phyloP scores from a whole-genome alignment of 2,888 invertebrate species.

The Boloria selene region DNA sequence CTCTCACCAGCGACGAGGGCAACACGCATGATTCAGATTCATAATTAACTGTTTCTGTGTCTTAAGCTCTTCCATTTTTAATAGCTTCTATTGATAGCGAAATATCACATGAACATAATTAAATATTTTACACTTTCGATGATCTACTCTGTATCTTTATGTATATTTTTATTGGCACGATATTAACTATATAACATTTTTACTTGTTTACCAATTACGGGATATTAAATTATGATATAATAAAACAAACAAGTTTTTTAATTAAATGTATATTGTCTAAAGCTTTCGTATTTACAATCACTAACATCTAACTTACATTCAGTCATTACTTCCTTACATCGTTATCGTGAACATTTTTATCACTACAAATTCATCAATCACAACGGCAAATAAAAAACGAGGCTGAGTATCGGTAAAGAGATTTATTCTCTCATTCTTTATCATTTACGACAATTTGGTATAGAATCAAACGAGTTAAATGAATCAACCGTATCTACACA shows the following conservation, averaged over 20 bases:
- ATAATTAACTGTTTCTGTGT: slow-evolving; percentile 41
- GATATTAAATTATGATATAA: slow-evolving; percentile 31
- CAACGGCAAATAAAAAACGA: slow-evolving; percentile 77
- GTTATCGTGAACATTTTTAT: slow-evolving; percentile 80
- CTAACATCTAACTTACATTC: slow-evolving; percentile 77
- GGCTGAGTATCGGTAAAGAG: slow-evolving; percentile 77
- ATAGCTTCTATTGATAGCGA: not conserved
- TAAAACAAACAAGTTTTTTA: slow-evolving; percentile 61
- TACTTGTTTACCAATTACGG: not conserved
- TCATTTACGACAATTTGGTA: slow-evolving; percentile 65
- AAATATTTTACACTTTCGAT: slow-evolving; percentile 35
- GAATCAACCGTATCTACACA: slow-evolving; percentile 64
- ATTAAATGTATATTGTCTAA: slow-evolving; percentile 79
- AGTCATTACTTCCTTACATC: slow-evolving; percentile 77
- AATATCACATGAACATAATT: no score
- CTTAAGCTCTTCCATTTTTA: not conserved
- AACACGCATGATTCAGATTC: slow-evolving; percentile 72
- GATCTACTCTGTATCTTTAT: slow-evolving; percentile 3
- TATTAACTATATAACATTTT: not conserved
- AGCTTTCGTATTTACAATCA: slow-evolving; percentile 79
- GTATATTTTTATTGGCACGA: slow-evolving; percentile 13
- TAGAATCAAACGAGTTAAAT: slow-evolving; percentile 60
- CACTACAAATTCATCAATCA: slow-evolving; percentile 76
- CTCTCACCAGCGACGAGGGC: slow-evolving; percentile 71
- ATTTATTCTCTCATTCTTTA: slow-evolving; percentile 63